phyloP scores from a whole-genome alignment of 2,888 invertebrate species.

The Drosophila rellima region DNA sequence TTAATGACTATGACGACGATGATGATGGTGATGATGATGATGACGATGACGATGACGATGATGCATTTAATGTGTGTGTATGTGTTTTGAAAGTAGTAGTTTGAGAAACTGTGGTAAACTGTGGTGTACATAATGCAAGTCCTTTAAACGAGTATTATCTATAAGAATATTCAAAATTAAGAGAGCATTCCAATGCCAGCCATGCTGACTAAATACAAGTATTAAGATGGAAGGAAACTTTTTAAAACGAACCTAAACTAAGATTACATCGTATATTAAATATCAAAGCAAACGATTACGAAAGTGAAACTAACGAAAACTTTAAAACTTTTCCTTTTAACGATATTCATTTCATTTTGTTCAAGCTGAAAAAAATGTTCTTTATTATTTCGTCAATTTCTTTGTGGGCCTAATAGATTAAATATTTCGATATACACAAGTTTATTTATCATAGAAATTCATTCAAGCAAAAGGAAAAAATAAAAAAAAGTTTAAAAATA shows the following conservation, averaged over 20 bases:
- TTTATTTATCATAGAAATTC: slow-evolving; percentile 36
- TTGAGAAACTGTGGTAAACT: slow-evolving; percentile 40
- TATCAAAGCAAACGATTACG: slow-evolving; percentile 25
- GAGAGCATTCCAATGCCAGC: slow-evolving; percentile 46
- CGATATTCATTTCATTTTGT: slow-evolving; percentile 3
- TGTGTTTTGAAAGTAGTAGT: slow-evolving; percentile 33
- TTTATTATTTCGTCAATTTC: slow-evolving; percentile 11
- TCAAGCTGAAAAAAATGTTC: slow-evolving; percentile 13
- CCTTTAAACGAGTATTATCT: slow-evolving; percentile 78
- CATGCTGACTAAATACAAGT: slow-evolving; percentile 55
- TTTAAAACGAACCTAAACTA: slow-evolving; percentile 49
- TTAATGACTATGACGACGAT: slow-evolving; percentile 25
- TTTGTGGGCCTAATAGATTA: slow-evolving; percentile 37
- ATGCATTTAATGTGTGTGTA: slow-evolving; percentile 73
- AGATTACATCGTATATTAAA: slow-evolving; percentile 33
- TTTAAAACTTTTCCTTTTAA: slow-evolving; percentile 11
- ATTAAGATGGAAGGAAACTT: slow-evolving; percentile 62
- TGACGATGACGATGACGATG: no score
- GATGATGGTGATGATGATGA: slow-evolving; percentile 34
- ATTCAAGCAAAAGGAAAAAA: slow-evolving; percentile 14
- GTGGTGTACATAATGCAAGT: slow-evolving; percentile 71
- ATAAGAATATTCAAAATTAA: slow-evolving; percentile 43
- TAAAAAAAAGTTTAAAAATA: neutral
- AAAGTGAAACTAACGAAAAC: slow-evolving; percentile 27
- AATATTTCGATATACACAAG: slow-evolving; percentile 36